A percentile compares a stretch with the other conserved stretches of the same genome.
Conservation (phyloP, 2,888 invertebrate species). For the Lithophane semibrunnea region DNA sequence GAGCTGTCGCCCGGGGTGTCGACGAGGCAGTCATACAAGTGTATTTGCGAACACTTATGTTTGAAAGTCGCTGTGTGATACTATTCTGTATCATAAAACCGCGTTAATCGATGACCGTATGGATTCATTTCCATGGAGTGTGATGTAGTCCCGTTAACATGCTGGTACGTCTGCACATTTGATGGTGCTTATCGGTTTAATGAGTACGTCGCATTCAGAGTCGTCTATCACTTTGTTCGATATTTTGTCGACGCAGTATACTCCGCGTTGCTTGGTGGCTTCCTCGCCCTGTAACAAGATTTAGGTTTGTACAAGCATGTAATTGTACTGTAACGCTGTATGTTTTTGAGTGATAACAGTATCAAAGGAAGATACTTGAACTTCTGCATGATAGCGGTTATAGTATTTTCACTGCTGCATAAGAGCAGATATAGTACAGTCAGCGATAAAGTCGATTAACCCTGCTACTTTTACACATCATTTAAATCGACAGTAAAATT, state of each 20-base stretch:
- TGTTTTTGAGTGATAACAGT: background rate
- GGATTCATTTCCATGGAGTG: conserved; percentile 58
- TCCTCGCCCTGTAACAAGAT: conserved; percentile 84
- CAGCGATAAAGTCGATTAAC: background rate
- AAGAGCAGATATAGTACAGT: background rate
- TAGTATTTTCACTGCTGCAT: background rate
- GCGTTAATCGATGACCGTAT: conserved; percentile 47
- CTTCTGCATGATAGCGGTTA: background rate
- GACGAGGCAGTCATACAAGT: conserved; percentile 28
- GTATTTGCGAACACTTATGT: conserved; percentile 46
- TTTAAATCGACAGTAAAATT: background rate
- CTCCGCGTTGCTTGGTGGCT: conserved; percentile 91
- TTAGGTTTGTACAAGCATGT: conserved; percentile 49
- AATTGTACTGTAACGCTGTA: background rate
- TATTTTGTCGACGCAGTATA: conserved; percentile 94
- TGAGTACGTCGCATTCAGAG: conserved; percentile 92
- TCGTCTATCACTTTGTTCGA: conserved; percentile 94
- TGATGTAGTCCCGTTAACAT: conserved; percentile 74
- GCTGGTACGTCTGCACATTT: conserved; percentile 91
- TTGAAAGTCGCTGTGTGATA: conserved; percentile 55
- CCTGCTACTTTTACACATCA: background rate
- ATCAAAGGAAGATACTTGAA: background rate
- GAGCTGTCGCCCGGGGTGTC: conserved; percentile 16
- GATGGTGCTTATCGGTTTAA: conserved; percentile 92
- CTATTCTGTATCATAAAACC: conserved; percentile 53